Conservation (phyloP, 2,113 vertebrate genomes). For the Mesitornis unicolor region DNA sequence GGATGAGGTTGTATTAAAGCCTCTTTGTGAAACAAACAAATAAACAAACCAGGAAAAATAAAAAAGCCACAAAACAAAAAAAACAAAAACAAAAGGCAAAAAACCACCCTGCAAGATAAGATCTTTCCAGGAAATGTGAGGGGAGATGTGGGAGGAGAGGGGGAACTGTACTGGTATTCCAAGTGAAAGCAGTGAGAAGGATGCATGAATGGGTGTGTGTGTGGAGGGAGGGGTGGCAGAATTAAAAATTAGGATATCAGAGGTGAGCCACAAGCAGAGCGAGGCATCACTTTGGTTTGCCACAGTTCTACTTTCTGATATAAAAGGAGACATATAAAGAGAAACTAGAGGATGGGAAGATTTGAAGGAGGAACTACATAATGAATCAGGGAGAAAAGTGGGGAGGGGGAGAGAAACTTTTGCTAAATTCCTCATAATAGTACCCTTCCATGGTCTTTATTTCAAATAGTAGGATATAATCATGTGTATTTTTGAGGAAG, state of each 20-base stretch:
- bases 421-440: neutral
- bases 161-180: neutral
- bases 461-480: neutral
- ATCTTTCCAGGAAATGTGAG: neutral
- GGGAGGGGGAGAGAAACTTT: neutral
- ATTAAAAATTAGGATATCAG: neutral
- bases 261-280: neutral
- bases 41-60: neutral
- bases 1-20: neutral
- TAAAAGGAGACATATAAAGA: neutral
- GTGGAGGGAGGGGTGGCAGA: rapidly evolving
- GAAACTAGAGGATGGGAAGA: neutral
- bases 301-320: neutral
- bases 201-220: neutral
- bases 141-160: neutral
- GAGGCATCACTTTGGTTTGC: neutral
- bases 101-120: too few relatives aligned
- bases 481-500: neutral
- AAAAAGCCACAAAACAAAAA: too few relatives aligned
- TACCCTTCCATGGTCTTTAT: neutral
- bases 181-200: neutral
- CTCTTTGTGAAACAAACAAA: neutral
- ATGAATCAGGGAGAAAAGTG: neutral
- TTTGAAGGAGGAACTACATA: neutral
- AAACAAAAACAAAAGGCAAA: neutral